Percentiles rank a stretch among this genome's conserved stretches.
Conservation (phyloP, 2,797 vertebrate species). For the Gila robusta region DNA sequence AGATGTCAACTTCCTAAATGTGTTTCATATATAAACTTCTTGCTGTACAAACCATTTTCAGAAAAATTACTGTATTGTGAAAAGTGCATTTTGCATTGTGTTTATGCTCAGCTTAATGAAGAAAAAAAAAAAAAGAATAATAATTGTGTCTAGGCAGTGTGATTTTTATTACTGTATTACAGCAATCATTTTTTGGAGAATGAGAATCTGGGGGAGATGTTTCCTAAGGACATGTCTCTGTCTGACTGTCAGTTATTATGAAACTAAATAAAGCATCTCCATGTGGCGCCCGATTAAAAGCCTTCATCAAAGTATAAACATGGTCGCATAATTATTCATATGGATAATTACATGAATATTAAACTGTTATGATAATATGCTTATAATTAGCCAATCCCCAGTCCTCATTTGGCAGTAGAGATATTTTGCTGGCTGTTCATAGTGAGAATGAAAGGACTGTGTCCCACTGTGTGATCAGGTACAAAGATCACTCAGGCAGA, state of each 20-base stretch:
- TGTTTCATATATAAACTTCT: neutral
- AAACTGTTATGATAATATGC: constrained; percentile 42
- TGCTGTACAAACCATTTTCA: neutral
- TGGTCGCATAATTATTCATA: constrained; percentile 40
- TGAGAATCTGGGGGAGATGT: neutral
- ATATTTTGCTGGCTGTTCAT: constrained; percentile 22
- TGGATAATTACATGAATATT: constrained; percentile 53
- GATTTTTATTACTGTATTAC: neutral
- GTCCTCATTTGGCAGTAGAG: constrained; percentile 30
- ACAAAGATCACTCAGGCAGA: constrained; percentile 2
- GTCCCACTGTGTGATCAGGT: constrained; percentile 36
- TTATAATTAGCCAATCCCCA: constrained; percentile 48
- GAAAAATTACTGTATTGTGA: neutral
- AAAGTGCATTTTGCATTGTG: neutral
- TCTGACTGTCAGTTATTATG: constrained; percentile 17
- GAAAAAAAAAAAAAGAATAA: neutral
- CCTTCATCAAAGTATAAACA: constrained; percentile 33
- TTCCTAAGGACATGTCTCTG: neutral
- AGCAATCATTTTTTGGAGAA: neutral
- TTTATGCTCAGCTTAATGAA: too few species aligned
- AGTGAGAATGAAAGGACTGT: constrained; percentile 17
- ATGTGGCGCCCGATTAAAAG: constrained; percentile 28
- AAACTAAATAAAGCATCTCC: constrained; percentile 27
- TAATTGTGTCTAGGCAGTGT: neutral
- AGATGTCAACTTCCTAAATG: neutral